Evolutionary conservation across 2,797 vertebrate genomes (phyloP).

Genomic region (Falco cherrug): DNA sequence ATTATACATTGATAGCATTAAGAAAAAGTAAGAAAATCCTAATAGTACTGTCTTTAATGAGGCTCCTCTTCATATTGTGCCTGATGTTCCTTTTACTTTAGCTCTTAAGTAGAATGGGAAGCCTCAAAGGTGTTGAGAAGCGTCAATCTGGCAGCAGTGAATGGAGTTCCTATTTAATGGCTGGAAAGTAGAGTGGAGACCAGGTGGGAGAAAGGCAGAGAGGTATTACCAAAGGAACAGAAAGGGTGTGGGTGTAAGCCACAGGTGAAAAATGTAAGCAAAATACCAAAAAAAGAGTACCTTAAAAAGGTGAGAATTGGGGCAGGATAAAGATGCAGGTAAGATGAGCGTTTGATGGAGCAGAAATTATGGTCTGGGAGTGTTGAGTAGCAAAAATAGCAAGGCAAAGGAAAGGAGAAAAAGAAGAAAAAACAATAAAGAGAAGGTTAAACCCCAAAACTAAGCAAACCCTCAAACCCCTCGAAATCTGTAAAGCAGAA

Average conservation of each 20-base stretch:
- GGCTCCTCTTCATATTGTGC: background rate
- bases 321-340: background rate
- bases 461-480: background rate
- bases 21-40: background rate
- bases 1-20: background rate
- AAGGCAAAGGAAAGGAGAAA: background rate
- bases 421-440: background rate
- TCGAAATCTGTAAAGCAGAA: background rate
- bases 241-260: background rate
- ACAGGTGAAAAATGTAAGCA: background rate
- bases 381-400: background rate
- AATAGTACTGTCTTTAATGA: background rate
- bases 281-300: background rate
- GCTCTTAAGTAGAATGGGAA: background rate
- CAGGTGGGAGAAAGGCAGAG: background rate
- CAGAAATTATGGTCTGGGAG: background rate
- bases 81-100: background rate
- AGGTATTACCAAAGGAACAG: background rate
- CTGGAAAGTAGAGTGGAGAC: background rate
- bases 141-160: background rate
- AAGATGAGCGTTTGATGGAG: background rate
- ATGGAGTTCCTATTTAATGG: background rate
- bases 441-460: background rate
- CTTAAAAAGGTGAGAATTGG: background rate
- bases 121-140: background rate